These are phyloP conservation scores for Eulemur mongoz DNA, from an alignment of 2,797 vertebrate genomes.

Conservation along the genomic window DNA sequence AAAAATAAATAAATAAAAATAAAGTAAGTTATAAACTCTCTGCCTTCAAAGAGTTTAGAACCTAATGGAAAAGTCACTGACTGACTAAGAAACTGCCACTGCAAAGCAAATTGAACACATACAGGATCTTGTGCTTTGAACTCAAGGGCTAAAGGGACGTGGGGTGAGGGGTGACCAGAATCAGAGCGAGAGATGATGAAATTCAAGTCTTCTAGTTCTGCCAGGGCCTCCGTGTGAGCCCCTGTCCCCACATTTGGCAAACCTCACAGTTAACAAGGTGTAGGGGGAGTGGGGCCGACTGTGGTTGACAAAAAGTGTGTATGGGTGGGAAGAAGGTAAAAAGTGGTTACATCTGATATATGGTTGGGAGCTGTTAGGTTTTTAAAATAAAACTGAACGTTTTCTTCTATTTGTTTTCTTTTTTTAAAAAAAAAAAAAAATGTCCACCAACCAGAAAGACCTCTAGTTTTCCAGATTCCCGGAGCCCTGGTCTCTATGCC, in stretches of 20 bases:
- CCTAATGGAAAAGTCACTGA: not conserved
- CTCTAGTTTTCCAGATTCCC: conserved; percentile 90
- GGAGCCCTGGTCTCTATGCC: conserved; percentile 85
- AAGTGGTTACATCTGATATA: not conserved
- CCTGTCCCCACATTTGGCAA: not conserved
- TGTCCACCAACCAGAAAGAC: conserved; percentile 88
- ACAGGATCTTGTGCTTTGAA: not conserved
- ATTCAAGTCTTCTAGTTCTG: not conserved
- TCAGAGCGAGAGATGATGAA: not conserved
- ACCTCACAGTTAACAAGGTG: not conserved
- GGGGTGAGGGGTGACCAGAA: not conserved
- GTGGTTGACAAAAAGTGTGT: no score
- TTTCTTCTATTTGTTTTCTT: conserved; percentile 21
- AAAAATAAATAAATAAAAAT: not conserved
- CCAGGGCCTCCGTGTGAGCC: not conserved
- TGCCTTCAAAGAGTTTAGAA: not conserved
- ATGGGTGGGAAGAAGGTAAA: not conserved
- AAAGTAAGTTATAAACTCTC: not conserved
- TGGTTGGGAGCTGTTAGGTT: not conserved
- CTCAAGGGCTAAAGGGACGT: not conserved
- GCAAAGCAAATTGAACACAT: not conserved
- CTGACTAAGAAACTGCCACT: not conserved
- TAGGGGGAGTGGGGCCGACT: not conserved
- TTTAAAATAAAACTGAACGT: not conserved
- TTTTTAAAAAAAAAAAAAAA: not conserved